Percentiles rank a stretch among this genome's conserved stretches.
Evolutionary conservation across 2,113 vertebrate species (phyloP).

Genomic region (Psephotus haematonotus): DNA sequence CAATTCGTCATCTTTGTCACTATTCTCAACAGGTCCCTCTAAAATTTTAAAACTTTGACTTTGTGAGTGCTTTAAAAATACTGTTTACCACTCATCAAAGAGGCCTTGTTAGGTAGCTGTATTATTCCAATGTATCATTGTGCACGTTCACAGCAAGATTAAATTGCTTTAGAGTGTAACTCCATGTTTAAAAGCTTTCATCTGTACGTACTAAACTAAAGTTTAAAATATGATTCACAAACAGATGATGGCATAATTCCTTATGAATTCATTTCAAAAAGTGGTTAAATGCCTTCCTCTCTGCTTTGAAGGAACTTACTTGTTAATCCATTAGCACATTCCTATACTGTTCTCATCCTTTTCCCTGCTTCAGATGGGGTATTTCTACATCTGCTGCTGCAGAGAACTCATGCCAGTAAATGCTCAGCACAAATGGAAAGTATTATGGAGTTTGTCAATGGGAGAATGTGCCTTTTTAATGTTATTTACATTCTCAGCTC

Average conservation of each 20-base stretch:
- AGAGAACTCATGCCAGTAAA: neutral
- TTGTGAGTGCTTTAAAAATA: neutral
- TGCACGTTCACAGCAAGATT: neutral
- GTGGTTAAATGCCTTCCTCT: neutral
- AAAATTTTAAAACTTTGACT: neutral
- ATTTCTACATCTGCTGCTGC: neutral
- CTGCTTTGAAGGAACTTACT: neutral
- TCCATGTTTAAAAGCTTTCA: neutral
- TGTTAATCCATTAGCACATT: neutral
- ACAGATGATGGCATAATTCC: neutral
- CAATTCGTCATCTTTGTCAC: neutral
- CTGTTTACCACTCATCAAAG: neutral
- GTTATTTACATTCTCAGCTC: neutral
- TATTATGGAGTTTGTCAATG: neutral
- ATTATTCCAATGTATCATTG: neutral
- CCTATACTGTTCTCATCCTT: neutral
- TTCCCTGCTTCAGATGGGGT: neutral
- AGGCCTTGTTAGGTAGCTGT: neutral
- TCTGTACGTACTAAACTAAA: neutral
- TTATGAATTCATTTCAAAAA: neutral
- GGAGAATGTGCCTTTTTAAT: neutral
- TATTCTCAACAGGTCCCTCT: neutral
- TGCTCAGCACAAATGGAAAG: neutral
- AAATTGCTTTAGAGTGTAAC: neutral
- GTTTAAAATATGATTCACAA: neutral